A percentile compares a stretch with the other conserved stretches of the same genome.
Evolutionary conservation across 1,140 invertebrate species (phyloP).

Genomic region (Rhynchophorus ferrugineus): DNA sequence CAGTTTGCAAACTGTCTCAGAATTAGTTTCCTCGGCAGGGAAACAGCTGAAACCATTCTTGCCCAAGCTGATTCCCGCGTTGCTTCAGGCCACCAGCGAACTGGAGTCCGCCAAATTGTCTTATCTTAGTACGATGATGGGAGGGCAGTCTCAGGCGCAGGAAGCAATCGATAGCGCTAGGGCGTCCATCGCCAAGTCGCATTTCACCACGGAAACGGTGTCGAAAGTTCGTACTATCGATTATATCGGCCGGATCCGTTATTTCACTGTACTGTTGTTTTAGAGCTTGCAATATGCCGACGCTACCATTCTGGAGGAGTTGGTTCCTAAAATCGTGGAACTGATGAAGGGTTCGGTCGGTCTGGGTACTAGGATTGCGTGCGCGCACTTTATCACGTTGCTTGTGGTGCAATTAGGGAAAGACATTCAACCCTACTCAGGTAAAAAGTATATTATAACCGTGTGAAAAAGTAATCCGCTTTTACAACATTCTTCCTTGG

Average conservation of each 20-base stretch:
- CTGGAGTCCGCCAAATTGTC: conserved; percentile 71
- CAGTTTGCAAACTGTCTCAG: conserved; percentile 75
- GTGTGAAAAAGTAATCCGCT: no score
- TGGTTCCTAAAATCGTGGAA: conserved; percentile 75
- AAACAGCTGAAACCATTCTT: conserved; percentile 70
- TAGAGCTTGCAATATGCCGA: conserved; percentile 81
- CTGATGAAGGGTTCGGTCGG: conserved; percentile 72
- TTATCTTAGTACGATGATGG: conserved; percentile 67
- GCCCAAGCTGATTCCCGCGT: conserved; percentile 68
- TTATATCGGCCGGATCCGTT: background rate
- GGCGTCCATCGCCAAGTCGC: conserved; percentile 68
- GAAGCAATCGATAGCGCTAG: conserved; percentile 70
- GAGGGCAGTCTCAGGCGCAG: conserved; percentile 54
- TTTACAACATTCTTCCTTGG: no score
- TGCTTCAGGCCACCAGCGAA: conserved; percentile 78
- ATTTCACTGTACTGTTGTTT: conserved; percentile 27
- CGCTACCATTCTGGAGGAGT: conserved; percentile 62
- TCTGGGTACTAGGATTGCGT: conserved; percentile 77
- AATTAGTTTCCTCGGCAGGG: conserved; percentile 74
- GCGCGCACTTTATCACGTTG: conserved; percentile 75
- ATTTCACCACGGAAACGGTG: conserved; percentile 83
- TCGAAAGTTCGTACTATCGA: conserved; percentile 52
- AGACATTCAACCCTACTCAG: conserved; percentile 57
- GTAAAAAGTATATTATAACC: no score
- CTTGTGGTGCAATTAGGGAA: conserved; percentile 49